Evolutionary conservation across 1,140 invertebrate genomes (phyloP), one percentile per base, ranked within the genome.

Genomic region (Scaptomyza pallida): DNA sequence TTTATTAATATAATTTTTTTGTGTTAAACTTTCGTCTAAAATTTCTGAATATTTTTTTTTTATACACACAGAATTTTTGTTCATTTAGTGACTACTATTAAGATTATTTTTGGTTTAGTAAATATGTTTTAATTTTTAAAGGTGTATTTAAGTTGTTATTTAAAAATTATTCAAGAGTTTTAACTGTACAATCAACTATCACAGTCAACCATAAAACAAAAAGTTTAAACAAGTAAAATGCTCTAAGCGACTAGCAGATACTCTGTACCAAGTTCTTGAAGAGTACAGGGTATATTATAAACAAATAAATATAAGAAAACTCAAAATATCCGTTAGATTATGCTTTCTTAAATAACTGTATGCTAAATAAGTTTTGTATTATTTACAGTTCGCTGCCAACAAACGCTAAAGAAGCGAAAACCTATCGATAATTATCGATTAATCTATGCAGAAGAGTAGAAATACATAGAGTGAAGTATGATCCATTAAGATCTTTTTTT

Each of bases 101-200:
- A 19, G 21, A 35, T 21, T 60, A 21, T 37, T 15, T 40, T 77
- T n/a, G n/a, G 3, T 26, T 63, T 60, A 48, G 51, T 70, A 33
- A 52, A 64, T 78, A 56, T 78, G 60, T 50, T 57, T 67, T n/a
- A n/a, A n/a, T n/a, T 72, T 26, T 26, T 26, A 3, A 62, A 56
- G 16, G 33, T 62, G 16, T 70, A 57, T 62, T 85, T 65, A 51
- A 55, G 48, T 71, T 70, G 9, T 72, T 86, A 69, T 73, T 60
- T 60, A 73, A 72, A 81, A 78, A 62, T 67, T 72, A 75, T 72
- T 61, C 72, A 89, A 89, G 85, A 89, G 85, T 89, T 89, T 85
- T 75, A 89, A 90, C 85, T 89, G 89, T 90, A 90, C 89, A 90
- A 89, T 90, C 85, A 89, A 89, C 89, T 90, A 90, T 90, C 89